Percentiles rank a stretch among this genome's conserved stretches.
phyloP scores from a whole-genome alignment of 2,888 invertebrate genomes.

The Melieria omissa region DNA sequence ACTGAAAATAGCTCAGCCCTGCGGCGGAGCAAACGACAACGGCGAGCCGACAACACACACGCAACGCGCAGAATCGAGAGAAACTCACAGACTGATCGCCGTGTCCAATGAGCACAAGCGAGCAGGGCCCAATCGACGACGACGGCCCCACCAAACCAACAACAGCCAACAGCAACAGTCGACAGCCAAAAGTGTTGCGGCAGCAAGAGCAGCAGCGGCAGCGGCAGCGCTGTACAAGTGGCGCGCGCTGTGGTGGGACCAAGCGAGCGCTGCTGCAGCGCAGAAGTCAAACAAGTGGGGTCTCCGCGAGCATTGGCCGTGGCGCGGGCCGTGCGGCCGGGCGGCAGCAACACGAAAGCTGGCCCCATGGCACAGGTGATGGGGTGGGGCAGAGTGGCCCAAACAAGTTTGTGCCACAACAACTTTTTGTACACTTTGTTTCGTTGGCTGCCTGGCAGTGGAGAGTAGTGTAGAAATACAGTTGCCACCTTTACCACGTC shows the following conservation, averaged over 20 bases:
- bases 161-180: constrained; percentile 23
- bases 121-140: constrained; percentile 36
- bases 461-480: no score
- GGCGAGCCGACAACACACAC: constrained; percentile 9
- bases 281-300: constrained; percentile 23
- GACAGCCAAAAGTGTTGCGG: not conserved
- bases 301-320: not conserved
- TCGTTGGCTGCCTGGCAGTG: constrained; percentile 5
- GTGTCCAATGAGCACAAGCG: constrained; percentile 42
- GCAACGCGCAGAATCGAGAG: constrained; percentile 64
- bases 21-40: constrained; percentile 7
- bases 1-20: constrained; percentile 9
- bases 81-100: constrained; percentile 61
- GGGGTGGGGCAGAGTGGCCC: constrained; percentile 24
- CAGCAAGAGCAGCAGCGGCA: not conserved
- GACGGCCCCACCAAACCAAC: constrained; percentile 26
- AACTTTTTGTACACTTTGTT: not conserved
- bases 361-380: constrained; percentile 19
- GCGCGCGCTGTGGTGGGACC: not conserved
- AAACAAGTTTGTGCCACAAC: constrained; percentile 20
- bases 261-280: not conserved
- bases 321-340: not conserved
- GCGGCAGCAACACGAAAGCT: no score
- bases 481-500: no score
- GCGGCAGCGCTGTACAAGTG: constrained; percentile 2